Base-by-base conservation (phyloP, 2,888 invertebrate species). In the Atherix ibis region DNA sequence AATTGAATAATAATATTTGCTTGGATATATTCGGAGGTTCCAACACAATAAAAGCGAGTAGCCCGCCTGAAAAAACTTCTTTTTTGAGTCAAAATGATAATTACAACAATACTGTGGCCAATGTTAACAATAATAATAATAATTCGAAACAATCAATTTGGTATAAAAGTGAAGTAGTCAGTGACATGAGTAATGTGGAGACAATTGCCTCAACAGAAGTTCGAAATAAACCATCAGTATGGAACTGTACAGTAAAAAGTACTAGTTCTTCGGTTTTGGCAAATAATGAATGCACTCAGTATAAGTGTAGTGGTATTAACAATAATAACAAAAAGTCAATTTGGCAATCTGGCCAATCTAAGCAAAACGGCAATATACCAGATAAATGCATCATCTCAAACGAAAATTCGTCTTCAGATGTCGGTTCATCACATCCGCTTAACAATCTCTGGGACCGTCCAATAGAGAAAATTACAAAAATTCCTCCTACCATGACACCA, bases 261-360 rank as follows among this genome's bases (percentile, higher is more conserved):
- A 58, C 59, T 30, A 57, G 51, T 34, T 54, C 50, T 35, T 42
- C 43, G 13, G 43, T 45, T 22, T 46, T 48, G 37, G 40, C 41
- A 27, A n/a, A n/a, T n/a, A n/a, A n/a, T n/a, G n/a, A n/a, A n/a
- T 41, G 35, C 18, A 42, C 45, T 25, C 47, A 48, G 32, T 46
- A 47, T 42, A 42, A 46, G 32, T 47, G 45, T 38, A 42, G 44
- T 31, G 50, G 51, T 37, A 48, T 49, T 44, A 49, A 49, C 45
- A 53, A 53, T 42, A 55, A 56, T 44, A 56, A 59, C 46, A 62
- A 61, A 46, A 61, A 62, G 44, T 49, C 55, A 38, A 49, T 61
- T 18, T 58, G 60, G 56, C 49, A 54, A 12, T 50, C 50, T 34
- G 47, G 49, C 34, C 57, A 56, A 44, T 52, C 52, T 18, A 58